These are phyloP conservation scores for Poecilia picta DNA, from an alignment of 2,797 vertebrate genomes.

Conservation along the genomic window DNA sequence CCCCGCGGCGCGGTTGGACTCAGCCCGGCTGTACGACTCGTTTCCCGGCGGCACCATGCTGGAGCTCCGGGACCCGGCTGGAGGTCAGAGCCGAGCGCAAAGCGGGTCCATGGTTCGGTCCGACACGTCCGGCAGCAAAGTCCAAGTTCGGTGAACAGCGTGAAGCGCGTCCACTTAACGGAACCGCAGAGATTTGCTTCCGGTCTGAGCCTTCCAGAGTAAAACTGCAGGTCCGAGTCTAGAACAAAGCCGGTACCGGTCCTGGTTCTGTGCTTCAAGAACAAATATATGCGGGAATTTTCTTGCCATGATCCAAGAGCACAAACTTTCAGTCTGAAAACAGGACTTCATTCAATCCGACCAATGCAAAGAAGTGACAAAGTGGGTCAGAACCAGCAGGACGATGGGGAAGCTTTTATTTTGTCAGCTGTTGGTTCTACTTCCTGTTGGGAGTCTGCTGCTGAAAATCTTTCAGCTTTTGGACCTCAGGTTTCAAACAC, in stretches of 20 bases:
- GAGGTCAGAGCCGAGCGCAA: conserved; percentile 10
- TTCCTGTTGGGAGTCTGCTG: background rate
- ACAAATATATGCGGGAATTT: too few species aligned
- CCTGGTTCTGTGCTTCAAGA: background rate
- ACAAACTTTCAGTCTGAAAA: too few species aligned
- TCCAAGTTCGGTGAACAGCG: conserved; percentile 2
- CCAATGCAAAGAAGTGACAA: background rate
- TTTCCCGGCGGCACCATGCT: conserved; percentile 54
- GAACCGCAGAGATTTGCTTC: conserved; percentile 7
- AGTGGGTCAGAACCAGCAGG: background rate
- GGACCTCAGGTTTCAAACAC: background rate
- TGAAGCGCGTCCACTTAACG: background rate
- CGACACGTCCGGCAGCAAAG: background rate
- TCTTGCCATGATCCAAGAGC: too few species aligned
- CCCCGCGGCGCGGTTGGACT: conserved; percentile 36
- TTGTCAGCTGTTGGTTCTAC: background rate
- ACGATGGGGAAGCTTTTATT: background rate
- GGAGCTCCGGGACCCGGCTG: conserved; percentile 5
- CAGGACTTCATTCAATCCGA: background rate
- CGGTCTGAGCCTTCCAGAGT: conserved; percentile 29
- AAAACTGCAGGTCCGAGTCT: conserved; percentile 11
- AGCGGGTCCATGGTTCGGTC: conserved; percentile 37
- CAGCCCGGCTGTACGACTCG: conserved; percentile 21
- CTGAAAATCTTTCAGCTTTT: background rate
- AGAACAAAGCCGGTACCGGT: too few species aligned